Evolutionary conservation across 2,113 vertebrate species (phyloP).

Genomic region (Mormyrus iriodes): DNA sequence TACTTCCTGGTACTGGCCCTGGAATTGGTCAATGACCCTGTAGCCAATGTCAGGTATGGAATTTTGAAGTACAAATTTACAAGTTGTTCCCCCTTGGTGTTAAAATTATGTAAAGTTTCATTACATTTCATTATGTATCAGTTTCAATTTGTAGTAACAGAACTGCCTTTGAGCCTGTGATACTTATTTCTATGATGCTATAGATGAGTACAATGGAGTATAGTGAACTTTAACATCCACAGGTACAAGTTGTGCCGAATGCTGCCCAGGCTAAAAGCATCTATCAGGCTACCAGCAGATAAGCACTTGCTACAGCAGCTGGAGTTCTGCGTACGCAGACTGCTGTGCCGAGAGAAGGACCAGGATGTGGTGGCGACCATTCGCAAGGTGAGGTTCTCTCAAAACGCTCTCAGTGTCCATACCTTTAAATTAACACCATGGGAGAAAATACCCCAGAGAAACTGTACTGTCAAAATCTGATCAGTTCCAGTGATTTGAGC

Average conservation of each 20-base stretch:
- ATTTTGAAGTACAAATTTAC: neutral
- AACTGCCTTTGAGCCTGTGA: neutral
- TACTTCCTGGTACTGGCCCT: slow-evolving; percentile 82
- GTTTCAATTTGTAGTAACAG: neutral
- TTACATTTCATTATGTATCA: too few species aligned
- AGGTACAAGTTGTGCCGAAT: slow-evolving; percentile 78
- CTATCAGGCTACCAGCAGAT: slow-evolving; percentile 77
- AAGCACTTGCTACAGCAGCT: slow-evolving; percentile 86
- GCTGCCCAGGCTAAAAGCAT: slow-evolving; percentile 81
- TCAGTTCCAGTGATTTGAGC: neutral
- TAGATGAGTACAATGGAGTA: neutral
- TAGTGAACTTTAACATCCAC: neutral
- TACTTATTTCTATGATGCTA: neutral
- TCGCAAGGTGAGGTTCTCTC: slow-evolving; percentile 68
- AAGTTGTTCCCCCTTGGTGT: neutral
- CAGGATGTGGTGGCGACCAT: slow-evolving; percentile 84
- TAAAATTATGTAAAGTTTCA: neutral
- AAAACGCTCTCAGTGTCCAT: neutral
- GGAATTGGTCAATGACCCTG: slow-evolving; percentile 83
- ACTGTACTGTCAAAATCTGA: neutral
- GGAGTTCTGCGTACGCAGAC: slow-evolving; percentile 81
- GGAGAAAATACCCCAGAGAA: neutral
- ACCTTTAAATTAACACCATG: neutral
- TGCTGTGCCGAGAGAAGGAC: slow-evolving; percentile 87
- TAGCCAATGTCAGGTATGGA: slow-evolving; percentile 88